Percentiles rank a stretch among this genome's conserved stretches.
Evolutionary conservation across 2,113 vertebrate genomes (phyloP).

Genomic region (Semnornis frantzii): DNA sequence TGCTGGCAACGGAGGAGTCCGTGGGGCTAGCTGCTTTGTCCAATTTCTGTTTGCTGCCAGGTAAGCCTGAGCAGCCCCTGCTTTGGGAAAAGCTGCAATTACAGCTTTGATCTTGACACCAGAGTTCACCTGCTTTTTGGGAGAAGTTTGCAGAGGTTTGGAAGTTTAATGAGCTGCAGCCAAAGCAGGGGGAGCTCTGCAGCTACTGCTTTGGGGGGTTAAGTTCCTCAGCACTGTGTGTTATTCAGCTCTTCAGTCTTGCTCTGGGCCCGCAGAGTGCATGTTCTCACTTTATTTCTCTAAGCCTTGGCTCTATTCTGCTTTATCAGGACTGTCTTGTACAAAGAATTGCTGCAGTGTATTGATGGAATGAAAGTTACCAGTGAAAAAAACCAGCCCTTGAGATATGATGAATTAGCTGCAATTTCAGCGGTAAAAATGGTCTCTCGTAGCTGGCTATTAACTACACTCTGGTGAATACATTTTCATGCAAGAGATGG

Average conservation of each 20-base stretch:
- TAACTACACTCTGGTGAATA: conserved; percentile 62
- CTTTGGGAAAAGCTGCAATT: conserved; percentile 47
- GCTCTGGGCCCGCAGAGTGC: conserved; percentile 20
- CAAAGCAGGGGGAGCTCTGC: conserved; percentile 64
- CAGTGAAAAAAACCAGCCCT: neutral
- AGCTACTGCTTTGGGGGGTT: conserved; percentile 13
- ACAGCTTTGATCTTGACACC: conserved; percentile 49
- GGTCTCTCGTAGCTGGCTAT: conserved; percentile 25
- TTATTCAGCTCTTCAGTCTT: conserved; percentile 13
- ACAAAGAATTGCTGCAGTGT: conserved; percentile 22
- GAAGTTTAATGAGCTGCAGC: conserved; percentile 64
- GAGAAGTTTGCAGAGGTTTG: conserved; percentile 58
- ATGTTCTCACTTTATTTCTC: conserved; percentile 29
- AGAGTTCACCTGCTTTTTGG: conserved; percentile 53
- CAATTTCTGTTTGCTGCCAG: conserved; percentile 32
- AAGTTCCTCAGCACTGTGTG: neutral
- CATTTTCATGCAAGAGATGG: conserved; percentile 51
- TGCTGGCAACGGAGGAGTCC: conserved; percentile 12
- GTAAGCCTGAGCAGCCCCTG: conserved; percentile 6
- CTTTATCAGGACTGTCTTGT: conserved; percentile 13
- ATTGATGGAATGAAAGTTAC: conserved; percentile 42
- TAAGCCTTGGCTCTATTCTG: conserved; percentile 18
- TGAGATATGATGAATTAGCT: conserved; percentile 65
- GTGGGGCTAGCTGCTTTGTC: neutral
- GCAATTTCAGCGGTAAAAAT: conserved; percentile 64